Base-by-base conservation (phyloP, 1,140 invertebrate species). In the Macrobrachium rosenbergii region DNA sequence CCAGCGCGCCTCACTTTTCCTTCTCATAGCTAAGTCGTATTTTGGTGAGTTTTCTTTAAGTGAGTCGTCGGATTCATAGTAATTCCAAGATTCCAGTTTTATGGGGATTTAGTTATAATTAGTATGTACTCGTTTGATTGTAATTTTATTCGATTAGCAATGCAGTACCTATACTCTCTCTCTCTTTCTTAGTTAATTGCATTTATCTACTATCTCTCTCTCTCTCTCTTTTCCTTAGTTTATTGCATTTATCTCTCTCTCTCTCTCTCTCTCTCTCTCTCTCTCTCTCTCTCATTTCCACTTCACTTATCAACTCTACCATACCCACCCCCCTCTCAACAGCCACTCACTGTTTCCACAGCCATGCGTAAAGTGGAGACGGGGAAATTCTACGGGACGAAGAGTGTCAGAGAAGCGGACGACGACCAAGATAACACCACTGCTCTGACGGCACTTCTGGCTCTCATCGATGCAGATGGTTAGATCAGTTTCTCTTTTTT, bases 351-450 rank as follows among this genome's bases (percentile, higher is more conserved):
- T 21, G n/a, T 12, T 52, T 52, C 59, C 17, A 58, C 43, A 87
- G 84, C 85, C n/a, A 87, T 87, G 77, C 63, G 69, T 1, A 87
- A 87, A 69, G 79, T 87, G 23, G 85, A 87, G 60, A 87, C 85
- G 10, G 85, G 85, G 14, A 75, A 77, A 17, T 87, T 82, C 78
- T 87, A 87, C 59, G 85, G 85, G 0, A 87, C 69, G 28, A 87
- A 87, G 85, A 87, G 85, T 43, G 85, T 87, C 7, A 75, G 81
- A 60, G 85, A 87, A 43, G 85, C 85, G 0, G 85, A 87, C 28
- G 85, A 87, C 19, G 85, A 79, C 5, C 59, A 81, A 11, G 85
- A 87, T 60, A 82, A 75, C 19, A n/a, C 63, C n/a, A 87, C 85
- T 0, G 85, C 85, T 2, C 85, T 87, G 12, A 81, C 85, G 19